phyloP scores from a whole-genome alignment of 2,797 vertebrate genomes.

The Margarornis squamiger region DNA sequence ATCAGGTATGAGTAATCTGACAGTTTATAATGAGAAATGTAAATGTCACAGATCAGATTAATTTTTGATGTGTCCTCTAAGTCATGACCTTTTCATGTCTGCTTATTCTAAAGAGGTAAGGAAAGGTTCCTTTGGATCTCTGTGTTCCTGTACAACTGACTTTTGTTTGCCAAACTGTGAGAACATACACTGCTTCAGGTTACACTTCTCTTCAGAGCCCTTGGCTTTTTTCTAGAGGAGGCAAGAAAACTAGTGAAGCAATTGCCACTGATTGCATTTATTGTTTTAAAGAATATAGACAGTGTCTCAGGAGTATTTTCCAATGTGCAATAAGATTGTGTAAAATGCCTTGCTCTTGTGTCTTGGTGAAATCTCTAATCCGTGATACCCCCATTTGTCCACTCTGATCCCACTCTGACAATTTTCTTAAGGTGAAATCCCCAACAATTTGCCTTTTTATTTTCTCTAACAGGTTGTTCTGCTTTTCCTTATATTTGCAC shows the following conservation, averaged over 20 bases:
- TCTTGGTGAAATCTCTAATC: not conserved
- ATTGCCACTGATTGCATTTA: not conserved
- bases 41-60: not conserved
- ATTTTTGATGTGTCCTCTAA: not conserved
- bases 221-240: not conserved
- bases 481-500: slow-evolving; percentile 60
- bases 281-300: not conserved
- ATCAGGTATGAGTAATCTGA: not conserved
- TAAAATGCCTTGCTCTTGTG: not conserved
- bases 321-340: not conserved
- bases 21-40: not conserved
- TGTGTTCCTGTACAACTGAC: not conserved
- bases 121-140: not conserved
- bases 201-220: not conserved
- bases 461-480: slow-evolving; percentile 69
- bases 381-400: not conserved
- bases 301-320: not conserved
- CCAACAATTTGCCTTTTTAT: slow-evolving; percentile 5
- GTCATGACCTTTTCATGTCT: not conserved
- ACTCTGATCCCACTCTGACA: not conserved
- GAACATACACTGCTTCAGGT: not conserved
- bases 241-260: not conserved
- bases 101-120: not conserved
- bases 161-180: not conserved
- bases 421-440: not conserved